Base-by-base conservation (phyloP, 2,113 vertebrate genomes). In the Psophia crepitans region DNA sequence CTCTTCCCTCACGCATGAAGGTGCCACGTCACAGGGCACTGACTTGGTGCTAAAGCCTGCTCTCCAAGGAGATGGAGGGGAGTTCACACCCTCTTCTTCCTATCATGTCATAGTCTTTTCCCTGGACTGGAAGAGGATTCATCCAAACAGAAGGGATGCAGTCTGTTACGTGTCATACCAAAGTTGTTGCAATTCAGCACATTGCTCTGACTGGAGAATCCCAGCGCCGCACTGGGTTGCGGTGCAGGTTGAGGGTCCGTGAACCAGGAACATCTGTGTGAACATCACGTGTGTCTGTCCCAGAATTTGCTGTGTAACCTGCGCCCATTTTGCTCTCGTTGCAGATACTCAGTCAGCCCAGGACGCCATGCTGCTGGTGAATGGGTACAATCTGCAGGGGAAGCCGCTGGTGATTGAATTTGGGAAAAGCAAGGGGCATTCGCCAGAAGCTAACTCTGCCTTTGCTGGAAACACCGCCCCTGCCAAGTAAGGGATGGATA, bases 351-450 rank as follows among this genome's bases (percentile, higher is more conserved):
- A 98, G 73, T 92, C 93, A 0, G 98, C 99, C 44, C 96, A 97
- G 92, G 96, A 97, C 3, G 99, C 99, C 24, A 79, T 99, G 97
- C 94, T 94, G 61, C 83, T 99, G 97, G 80, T 99, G 94, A 99
- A 99, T 1, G 99, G 99, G 49, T 99, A 99, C 97, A 97, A 94
- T 44, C 97, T 99, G 58, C 97, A 97, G 75, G 99, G 98, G 63
- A 99, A 98, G 96, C 98, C 99, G 2, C 61, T 99, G 93, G 98
- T 99, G 84, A 98, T 99, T 5, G 99, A 99, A 90, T 99, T 99
- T 97, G 99, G 99, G 88, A 98, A 97, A 33, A 98, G 98, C 82
- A 98, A 97, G 95, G 94, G 92, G 32, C 94, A 89, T 26, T 44
- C 1, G 2, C 57, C 90, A 60, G 35, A 96, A 68, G 33, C 84